Base-by-base conservation (phyloP, 2,113 vertebrate species). In the Sylvia atricapilla region DNA sequence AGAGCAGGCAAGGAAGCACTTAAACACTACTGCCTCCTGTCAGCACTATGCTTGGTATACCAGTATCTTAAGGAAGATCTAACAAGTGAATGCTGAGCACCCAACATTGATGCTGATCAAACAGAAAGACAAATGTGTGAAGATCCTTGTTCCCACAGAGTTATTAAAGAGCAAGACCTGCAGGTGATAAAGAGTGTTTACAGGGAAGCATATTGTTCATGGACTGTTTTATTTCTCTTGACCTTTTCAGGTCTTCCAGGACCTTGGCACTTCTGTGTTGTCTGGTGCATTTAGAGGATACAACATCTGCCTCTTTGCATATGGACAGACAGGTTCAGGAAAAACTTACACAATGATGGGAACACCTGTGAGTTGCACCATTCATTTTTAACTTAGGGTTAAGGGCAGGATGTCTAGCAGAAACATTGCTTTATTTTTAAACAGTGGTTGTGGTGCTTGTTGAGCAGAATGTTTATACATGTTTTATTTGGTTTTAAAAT, bases 291-390 rank as follows among this genome's bases (percentile, higher is more conserved):
- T 98, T 44, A 98, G 98, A 96, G 99, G 99, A 80, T 99, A 99
- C 97, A 99, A 99, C n/a, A 99, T 99, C 90, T 99, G 99, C 93
- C 98, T 99, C 84, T 99, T 99, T 98, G 99, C 99, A 14, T 99
- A 99, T 72, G 99, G 99, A 75, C 99, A 99, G 97, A 99, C 99
- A 4, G 99, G 99, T 93, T 99, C 99, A 75, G 99, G 99, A 81
- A 99, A 99, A 97, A 99, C 99, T 3, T 99, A 99, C 82, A 99
- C 99, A 82, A 99, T 99, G 99, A 99, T 99, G 98, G 99, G 99
- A 49, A 99, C 99, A 47, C 98, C 98, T 93, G 99, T 99, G 95
- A 99, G 99, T 98, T 59, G 79, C 17, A 72, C 19, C 16, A 33
- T 73, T 86, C 10, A 53, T 89, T 91, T 50, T 41, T 59, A 33